Percentiles rank a stretch among this genome's conserved stretches.
Conservation (phyloP, 1,140 invertebrate genomes). For the Xylocopa sonorina region DNA sequence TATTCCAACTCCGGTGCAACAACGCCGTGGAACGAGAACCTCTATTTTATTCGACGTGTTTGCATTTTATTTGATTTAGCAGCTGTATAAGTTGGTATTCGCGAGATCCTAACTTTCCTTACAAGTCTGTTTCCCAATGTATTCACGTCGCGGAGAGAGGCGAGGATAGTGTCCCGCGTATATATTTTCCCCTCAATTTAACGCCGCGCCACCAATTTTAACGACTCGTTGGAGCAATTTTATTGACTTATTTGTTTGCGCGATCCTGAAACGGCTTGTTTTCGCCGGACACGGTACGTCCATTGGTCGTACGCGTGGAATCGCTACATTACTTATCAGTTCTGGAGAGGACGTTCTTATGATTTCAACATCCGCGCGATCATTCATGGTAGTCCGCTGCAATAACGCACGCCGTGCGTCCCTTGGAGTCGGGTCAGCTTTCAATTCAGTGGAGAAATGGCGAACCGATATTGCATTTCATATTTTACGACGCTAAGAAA, state of each 20-base stretch:
- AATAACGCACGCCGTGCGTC: neutral
- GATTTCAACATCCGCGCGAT: slow-evolving; percentile 35
- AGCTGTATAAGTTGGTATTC: neutral
- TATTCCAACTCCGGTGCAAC: too few species aligned
- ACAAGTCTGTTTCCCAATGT: neutral
- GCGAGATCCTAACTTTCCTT: neutral
- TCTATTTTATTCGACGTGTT: too few species aligned
- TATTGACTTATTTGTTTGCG: slow-evolving; percentile 78
- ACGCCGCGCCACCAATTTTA: slow-evolving; percentile 56
- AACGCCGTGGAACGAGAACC: too few species aligned
- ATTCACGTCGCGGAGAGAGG: neutral
- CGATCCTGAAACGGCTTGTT: slow-evolving; percentile 72
- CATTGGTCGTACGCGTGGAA: slow-evolving; percentile 34
- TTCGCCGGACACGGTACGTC: slow-evolving; percentile 57
- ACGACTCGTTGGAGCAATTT: slow-evolving; percentile 67
- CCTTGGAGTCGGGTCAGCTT: neutral
- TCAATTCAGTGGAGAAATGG: neutral
- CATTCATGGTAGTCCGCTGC: slow-evolving; percentile 8
- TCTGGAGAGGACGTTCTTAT: slow-evolving; percentile 35
- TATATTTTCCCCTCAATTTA: slow-evolving; percentile 19
- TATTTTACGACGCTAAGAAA: too few species aligned
- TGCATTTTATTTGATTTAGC: neutral
- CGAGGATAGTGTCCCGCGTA: neutral
- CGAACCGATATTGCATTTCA: neutral
- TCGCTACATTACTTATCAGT: slow-evolving; percentile 48